These are phyloP conservation scores for Hippocampus barbouri DNA, from an alignment of 2,113 vertebrate genomes.

Conservation along the genomic window DNA sequence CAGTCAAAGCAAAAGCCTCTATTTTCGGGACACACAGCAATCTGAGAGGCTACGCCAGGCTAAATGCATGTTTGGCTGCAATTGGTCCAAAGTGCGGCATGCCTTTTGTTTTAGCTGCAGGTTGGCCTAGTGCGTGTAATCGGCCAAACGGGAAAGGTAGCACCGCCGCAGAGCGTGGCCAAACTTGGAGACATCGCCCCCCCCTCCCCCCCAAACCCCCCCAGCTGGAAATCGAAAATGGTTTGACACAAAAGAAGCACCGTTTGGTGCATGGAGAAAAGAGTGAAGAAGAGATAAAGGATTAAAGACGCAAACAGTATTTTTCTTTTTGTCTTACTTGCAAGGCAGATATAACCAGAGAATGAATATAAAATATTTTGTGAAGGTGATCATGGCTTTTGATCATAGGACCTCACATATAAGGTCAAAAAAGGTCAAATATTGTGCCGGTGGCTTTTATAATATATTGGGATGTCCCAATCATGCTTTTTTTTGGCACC, in stretches of 20 bases:
- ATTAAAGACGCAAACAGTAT: no score
- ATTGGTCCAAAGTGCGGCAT: neutral
- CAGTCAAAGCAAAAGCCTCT: neutral
- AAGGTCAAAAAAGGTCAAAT: no score
- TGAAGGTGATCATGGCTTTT: no score
- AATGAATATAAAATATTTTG: no score
- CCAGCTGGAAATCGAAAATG: constrained; percentile 55
- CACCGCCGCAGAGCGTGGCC: constrained; percentile 15
- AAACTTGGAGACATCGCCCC: constrained; percentile 54
- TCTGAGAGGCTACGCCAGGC: neutral
- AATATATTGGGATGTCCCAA: no score
- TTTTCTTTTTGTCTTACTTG: no score
- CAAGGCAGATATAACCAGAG: no score
- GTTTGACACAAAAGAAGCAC: constrained; percentile 60
- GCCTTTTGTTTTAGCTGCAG: constrained; percentile 68
- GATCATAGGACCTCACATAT: no score
- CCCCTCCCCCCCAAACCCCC: no score
- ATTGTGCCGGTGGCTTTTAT: no score
- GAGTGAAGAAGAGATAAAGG: neutral
- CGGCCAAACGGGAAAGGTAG: constrained; percentile 68
- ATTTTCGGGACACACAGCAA: neutral
- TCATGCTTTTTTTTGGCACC: no score
- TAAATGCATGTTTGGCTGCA: neutral
- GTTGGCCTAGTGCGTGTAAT: constrained; percentile 86
- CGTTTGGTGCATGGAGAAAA: constrained; percentile 42